Conservation (phyloP, 2,888 invertebrate species). For the Ennomos fuscantarius region DNA sequence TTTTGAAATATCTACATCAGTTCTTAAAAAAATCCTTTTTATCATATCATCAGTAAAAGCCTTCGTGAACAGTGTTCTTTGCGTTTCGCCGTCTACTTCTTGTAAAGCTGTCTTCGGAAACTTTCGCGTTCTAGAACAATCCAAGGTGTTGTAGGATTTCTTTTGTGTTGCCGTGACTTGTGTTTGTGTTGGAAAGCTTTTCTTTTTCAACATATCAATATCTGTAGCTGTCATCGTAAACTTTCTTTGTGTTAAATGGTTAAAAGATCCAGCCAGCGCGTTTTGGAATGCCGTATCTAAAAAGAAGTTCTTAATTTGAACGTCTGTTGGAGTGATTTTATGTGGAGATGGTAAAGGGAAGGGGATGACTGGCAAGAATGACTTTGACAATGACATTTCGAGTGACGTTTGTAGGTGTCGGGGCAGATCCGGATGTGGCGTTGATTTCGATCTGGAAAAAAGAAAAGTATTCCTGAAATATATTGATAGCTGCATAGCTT, state of each 20-base stretch:
- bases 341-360: slow-evolving; percentile 53
- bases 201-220: slow-evolving; percentile 3
- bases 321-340: slow-evolving; percentile 50
- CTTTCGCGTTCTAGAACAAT: slow-evolving; percentile 4
- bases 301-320: slow-evolving; percentile 67
- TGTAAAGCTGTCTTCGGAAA: slow-evolving; percentile 29
- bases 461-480: not conserved
- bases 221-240: slow-evolving; percentile 27
- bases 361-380: slow-evolving; percentile 54
- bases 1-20: not conserved
- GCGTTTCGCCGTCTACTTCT: slow-evolving; percentile 1
- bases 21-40: not conserved
- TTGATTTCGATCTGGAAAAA: slow-evolving; percentile 62
- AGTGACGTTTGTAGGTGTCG: slow-evolving; percentile 42
- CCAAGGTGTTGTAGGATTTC: slow-evolving; percentile 4
- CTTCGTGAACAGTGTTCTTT: slow-evolving; percentile 18
- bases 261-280: slow-evolving; percentile 63
- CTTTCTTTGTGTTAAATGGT: slow-evolving; percentile 50
- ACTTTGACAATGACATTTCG: slow-evolving; percentile 44
- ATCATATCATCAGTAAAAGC: slow-evolving; percentile 4
- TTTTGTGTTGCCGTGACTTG: not conserved
- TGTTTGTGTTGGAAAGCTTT: not conserved
- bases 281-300: slow-evolving; percentile 72
- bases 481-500: too few relatives aligned
- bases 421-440: slow-evolving; percentile 40